Conservation (phyloP, 2,113 vertebrate genomes). For the Jaculus jaculus region DNA sequence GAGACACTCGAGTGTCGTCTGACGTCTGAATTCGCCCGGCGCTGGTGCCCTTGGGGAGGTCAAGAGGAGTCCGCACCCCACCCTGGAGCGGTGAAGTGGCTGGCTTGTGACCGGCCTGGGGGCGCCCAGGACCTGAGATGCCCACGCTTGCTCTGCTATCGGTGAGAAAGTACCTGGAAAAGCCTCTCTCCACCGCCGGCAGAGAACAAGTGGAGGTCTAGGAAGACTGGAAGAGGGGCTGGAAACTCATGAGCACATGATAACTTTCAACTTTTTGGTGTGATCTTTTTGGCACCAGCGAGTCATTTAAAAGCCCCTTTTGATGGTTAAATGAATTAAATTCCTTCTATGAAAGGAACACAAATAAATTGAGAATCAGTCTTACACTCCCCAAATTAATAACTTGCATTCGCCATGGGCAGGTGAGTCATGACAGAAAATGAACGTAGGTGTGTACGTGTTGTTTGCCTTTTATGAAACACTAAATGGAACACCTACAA, state of each 20-base stretch:
- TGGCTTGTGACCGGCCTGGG: not conserved
- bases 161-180: not conserved
- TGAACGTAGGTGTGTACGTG: not conserved
- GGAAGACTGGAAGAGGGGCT: not conserved
- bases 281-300: not conserved
- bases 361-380: not conserved
- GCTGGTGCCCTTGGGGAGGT: not conserved
- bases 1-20: not conserved
- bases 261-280: not conserved
- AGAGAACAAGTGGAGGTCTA: not conserved
- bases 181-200: not conserved
- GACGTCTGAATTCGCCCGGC: not conserved
- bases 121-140: not conserved
- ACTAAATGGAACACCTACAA: not conserved
- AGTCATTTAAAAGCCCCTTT: conserved; percentile 21
- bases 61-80: not conserved
- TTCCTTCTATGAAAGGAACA: not conserved
- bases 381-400: not conserved
- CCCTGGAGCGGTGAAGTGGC: not conserved
- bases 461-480: conserved; percentile 30
- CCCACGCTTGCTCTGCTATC: not conserved
- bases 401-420: not conserved
- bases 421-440: conserved; percentile 1
- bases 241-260: not conserved
- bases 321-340: not conserved